Evolutionary conservation across 1,140 invertebrate genomes (phyloP), one percentile per base, ranked within the genome.

Genomic region (Leptinotarsa defecta): DNA sequence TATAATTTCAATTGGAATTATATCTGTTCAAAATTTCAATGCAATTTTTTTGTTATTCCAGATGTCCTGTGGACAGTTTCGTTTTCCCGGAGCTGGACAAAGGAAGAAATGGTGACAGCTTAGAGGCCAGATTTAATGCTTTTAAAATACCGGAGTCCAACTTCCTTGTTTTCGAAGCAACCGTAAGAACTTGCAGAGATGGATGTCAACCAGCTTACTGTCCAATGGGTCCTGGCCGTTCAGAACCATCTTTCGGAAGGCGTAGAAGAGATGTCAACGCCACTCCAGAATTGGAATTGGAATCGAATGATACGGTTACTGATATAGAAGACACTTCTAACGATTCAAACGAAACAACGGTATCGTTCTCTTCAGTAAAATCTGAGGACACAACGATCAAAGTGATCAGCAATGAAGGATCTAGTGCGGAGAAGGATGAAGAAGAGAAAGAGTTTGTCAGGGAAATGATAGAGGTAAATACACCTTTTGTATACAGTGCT

Each of bases 61-160:
- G 95, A 27, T 97, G 95, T 82, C 95, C 95, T 1, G 94, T 96
- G 1, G 95, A 97, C 86, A 92, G 94, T 57, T 95, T 94, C 83
- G 95, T 97, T 1, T 97, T 97, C 86, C 95, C 95, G 0, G 94
- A 95, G 82, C 84, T 97, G 77, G 95, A 96, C 82, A 92, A 94
- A 83, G 89, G 95, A 1, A 88, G 95, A 24, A 94, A 92, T 81
- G 94, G 94, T 0, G 94, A 96, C 81, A 95, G 94, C 13, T 86
- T 97, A 8, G 95, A 96, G 87, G 94, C 95, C 0, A 89, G 95
- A 79, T 97, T 97, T 83, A 96, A 96, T 86, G 96, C 96, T 2
- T 97, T 97, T 81, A 97, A 97, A 86, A 96, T 97, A 80, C 96
- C 96, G 0, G 95, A 97, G 88, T 96, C 95, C 0, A 97, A 97